Evolutionary conservation across 1,140 invertebrate species (phyloP).

Genomic region (Nixonia krombeini): DNA sequence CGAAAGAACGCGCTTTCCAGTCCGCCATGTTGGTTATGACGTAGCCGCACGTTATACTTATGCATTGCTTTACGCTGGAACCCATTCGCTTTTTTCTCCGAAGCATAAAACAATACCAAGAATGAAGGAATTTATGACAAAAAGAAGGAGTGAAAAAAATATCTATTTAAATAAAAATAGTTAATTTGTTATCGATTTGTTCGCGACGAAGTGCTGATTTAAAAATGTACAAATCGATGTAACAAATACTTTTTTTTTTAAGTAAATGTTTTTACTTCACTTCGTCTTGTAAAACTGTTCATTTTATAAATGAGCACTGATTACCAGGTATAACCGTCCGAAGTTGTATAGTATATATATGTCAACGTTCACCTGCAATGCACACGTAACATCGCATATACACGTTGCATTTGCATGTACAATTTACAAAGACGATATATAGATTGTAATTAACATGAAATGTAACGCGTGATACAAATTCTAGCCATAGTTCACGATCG

Average conservation of each 20-base stretch:
- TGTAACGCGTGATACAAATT: no score
- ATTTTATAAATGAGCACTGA: neutral
- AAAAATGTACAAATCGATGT: no score
- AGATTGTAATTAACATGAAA: slow-evolving; percentile 10
- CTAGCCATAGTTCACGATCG: no score
- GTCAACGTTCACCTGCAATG: slow-evolving; percentile 13
- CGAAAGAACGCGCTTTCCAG: slow-evolving; percentile 27
- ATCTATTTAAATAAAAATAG: no score
- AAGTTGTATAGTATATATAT: neutral
- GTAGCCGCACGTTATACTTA: slow-evolving; percentile 2
- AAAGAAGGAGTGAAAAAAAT: no score
- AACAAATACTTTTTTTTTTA: neutral
- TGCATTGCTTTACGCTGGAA: slow-evolving; percentile 9
- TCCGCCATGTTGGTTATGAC: slow-evolving; percentile 38
- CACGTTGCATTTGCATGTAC: slow-evolving; percentile 5
- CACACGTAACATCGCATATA: slow-evolving; percentile 12
- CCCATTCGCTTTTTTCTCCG: neutral
- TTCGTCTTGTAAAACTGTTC: neutral
- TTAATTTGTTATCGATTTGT: no score
- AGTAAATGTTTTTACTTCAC: neutral
- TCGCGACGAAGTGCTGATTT: no score
- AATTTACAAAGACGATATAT: slow-evolving; percentile 12
- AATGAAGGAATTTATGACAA: neutral
- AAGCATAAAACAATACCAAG: no score
- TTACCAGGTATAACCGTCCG: neutral